Evolutionary conservation across 2,113 vertebrate species (phyloP), one percentile per base, ranked within the genome.

Genomic region (Pavo muticus): DNA sequence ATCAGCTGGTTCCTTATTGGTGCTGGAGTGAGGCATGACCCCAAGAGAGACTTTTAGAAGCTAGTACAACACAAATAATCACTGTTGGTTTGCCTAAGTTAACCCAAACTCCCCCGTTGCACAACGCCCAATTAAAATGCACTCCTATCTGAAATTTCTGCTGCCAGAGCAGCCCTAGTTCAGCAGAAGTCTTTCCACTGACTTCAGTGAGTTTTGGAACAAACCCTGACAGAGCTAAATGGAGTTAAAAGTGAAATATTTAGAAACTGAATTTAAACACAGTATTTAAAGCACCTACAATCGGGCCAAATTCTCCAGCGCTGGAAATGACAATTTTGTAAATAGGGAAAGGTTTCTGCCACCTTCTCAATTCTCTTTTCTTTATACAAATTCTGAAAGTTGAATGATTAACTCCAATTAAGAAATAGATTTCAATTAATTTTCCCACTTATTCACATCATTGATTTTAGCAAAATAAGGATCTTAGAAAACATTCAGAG

Each of bases 121-220:
- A 82, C 4, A 9, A 60, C 8, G 32, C 44, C 71, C 52, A 39
- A 67, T 90, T 72, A 84, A 84, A 95, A 88, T 35, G 50, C n/a
- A 71, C 74, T 16, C 40, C 71, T 63, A 59, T 57, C 47, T 84
- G 35, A 81, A 88, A 91, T 84, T 71, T 37, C 76, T 90, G 69
- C 80, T 93, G 44, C 70, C 72, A 88, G 30, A 94, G 69, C 57
- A 89, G 54, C 56, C 67, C 30, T 48, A 85, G 74, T 75, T 94
- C 84, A 97, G 88, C 76, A 78, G 20, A 93, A 96, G 47, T 56
- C 47, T 94, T 94, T 94, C 93, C 75, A 87, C 59, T 73, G 63
- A 70, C 78, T 94, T 91, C 39, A 84, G 67, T 0, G 11, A 77
- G 77, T 78, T 93, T 93, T 93, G 93, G 93, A 95, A 88, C 63